These are phyloP conservation scores for Sorex fumeus DNA, from an alignment of 2,113 vertebrate genomes.

Conservation along the genomic window DNA sequence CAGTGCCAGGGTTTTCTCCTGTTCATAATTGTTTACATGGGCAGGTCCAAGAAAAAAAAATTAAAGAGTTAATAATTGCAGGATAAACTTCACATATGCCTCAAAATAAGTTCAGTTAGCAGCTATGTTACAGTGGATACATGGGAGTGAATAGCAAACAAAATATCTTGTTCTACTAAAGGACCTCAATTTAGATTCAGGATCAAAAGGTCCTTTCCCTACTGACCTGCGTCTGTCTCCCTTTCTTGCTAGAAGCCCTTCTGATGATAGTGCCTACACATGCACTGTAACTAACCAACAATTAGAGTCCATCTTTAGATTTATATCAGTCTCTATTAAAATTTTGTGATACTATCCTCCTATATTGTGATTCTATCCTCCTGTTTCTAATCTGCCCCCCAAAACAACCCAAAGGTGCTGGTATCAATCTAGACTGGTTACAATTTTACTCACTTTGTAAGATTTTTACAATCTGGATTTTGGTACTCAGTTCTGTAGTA, in stretches of 20 bases:
- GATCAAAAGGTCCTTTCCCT: too few species aligned
- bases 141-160: not conserved
- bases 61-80: not conserved
- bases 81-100: not conserved
- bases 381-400: not conserved
- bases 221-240: not conserved
- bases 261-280: not conserved
- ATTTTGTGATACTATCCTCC: not conserved
- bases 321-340: conserved; percentile 28
- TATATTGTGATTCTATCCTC: not conserved
- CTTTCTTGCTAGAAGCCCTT: not conserved
- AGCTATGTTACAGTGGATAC: not conserved
- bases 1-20: too few species aligned
- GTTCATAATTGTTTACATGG: too few species aligned
- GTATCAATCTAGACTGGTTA: conserved; percentile 23
- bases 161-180: not conserved
- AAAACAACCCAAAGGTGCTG: conserved; percentile 15
- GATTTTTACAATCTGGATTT: conserved; percentile 46
- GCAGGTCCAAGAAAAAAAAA: too few species aligned
- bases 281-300: not conserved
- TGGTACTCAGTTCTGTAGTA: not conserved
- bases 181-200: too few species aligned
- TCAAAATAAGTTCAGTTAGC: not conserved
- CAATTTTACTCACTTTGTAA: conserved; percentile 61
- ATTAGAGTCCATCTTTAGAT: conserved; percentile 53